phyloP scores from a whole-genome alignment of 2,797 vertebrate species.

The Sebastes oblongus region DNA sequence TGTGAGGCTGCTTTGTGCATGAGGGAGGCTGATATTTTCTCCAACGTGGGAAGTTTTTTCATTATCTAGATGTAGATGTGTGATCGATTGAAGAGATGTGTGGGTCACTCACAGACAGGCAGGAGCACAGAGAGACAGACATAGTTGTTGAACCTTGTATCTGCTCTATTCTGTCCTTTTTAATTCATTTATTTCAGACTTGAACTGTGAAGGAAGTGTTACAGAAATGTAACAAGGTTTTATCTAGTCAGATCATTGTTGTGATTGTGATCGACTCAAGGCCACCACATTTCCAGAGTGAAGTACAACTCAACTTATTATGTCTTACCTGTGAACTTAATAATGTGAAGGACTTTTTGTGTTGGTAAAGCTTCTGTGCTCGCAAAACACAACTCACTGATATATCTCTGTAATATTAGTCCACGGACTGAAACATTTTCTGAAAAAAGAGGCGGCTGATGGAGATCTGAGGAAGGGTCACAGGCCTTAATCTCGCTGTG shows the following conservation, averaged over 20 bases:
- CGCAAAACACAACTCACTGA: not conserved
- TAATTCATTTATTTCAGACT: not conserved
- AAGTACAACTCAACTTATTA: not conserved
- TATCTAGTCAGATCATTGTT: not conserved
- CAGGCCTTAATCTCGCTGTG: not conserved
- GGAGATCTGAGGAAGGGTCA: not conserved
- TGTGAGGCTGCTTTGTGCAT: not conserved
- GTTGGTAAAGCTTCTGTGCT: not conserved
- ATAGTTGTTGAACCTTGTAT: not conserved
- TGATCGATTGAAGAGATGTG: not conserved
- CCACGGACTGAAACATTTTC: not conserved
- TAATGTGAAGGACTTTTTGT: not conserved
- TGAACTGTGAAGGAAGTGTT: not conserved
- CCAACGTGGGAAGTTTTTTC: not conserved
- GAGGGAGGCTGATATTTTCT: not conserved
- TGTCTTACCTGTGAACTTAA: not conserved
- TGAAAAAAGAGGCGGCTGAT: not conserved
- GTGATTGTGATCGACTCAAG: not conserved
- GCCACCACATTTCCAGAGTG: not conserved
- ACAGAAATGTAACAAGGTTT: not conserved
- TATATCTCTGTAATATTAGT: not conserved
- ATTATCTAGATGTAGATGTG: not conserved
- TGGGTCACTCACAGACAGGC: not conserved
- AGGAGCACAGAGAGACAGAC: not conserved
- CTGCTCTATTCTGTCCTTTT: not conserved